A percentile compares a stretch with the other conserved stretches of the same genome.
Evolutionary conservation across 1,140 invertebrate species (phyloP).

Genomic region (Drosophila tsacasi): DNA sequence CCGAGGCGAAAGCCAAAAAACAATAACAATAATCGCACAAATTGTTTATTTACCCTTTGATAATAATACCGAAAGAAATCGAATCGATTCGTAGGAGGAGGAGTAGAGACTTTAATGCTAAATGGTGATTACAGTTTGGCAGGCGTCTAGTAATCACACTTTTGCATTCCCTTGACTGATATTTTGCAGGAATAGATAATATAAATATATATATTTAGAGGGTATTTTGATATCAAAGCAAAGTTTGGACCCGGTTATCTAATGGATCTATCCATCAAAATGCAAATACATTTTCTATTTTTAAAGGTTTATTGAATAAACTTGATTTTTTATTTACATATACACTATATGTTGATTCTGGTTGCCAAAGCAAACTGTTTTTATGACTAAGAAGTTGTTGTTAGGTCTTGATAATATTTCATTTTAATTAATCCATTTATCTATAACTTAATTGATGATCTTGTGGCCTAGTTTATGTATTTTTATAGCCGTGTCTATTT

Average conservation of each 20-base stretch:
- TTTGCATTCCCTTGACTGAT: slow-evolving; percentile 18
- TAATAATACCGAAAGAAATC: slow-evolving; percentile 7
- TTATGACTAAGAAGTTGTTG: neutral
- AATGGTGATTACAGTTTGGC: slow-evolving; percentile 38
- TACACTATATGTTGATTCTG: too few relatives aligned
- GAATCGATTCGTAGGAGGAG: neutral
- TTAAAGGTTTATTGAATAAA: neutral
- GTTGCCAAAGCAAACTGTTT: too few relatives aligned
- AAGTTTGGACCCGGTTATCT: slow-evolving; percentile 1
- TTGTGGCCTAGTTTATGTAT: neutral
- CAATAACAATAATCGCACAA: slow-evolving; percentile 36
- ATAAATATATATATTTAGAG: neutral
- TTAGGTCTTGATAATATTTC: neutral
- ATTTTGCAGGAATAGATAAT: neutral
- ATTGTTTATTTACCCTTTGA: slow-evolving; percentile 31
- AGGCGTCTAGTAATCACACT: slow-evolving; percentile 20
- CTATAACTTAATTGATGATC: neutral
- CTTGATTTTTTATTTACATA: neutral
- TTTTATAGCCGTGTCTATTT: neutral
- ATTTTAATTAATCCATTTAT: neutral
- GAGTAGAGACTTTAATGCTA: slow-evolving; percentile 14
- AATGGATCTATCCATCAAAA: slow-evolving; percentile 1
- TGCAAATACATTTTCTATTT: neutral
- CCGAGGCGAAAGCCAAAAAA: slow-evolving; percentile 6
- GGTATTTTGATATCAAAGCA: neutral